Evolutionary conservation across 2,113 vertebrate genomes (phyloP), one percentile per base, ranked within the genome.

Genomic region (Lagopus leucura): DNA sequence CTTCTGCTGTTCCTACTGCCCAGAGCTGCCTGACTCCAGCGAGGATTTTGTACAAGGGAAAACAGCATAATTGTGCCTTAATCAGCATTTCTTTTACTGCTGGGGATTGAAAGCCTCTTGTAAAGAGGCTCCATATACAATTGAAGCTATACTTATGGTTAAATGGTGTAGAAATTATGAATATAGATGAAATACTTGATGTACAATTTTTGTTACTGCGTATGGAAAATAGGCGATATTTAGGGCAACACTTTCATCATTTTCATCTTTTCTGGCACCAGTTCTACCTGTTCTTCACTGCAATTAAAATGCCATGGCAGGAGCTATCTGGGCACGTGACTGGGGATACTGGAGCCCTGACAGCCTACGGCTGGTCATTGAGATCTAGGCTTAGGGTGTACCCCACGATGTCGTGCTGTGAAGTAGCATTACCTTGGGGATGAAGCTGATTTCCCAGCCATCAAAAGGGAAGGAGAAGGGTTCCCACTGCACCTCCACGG

Each of bases 361-460:
- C 66, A 66, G 65, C 75, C 0, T 11, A 60, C 0, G 42, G 84
- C 82, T 94, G 82, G 76, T 82, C 0, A 0, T 22, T 79, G 54
- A 2, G 5, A 63, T 82, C 18, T 1, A 1, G 32, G 32, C 57
- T 75, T 17, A 28, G 36, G 45, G 15, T 16, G 10, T 24, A 72
- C 21, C 42, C 72, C 0, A 2, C 1, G 2, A 3, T n/a, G 60
- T 54, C 2, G 0, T 0, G 43, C 3, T 25, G 8, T 10, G 77
- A 1, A 2, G 52, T 5, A 10, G 30, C 7, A 21, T 94, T 98
- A 99, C 99, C 99, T 99, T 99, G 71, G 99, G 99, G 86, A 99
- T 99, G 97, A 99, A 99, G 98, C 99, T 99, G 98, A 99, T 99
- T 97, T 99, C 99, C 99, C 99, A 99, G 90, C 99, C 99, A 3